Evolutionary conservation across 2,113 vertebrate genomes (phyloP).

Genomic region (Beaufortia kweichowensis): DNA sequence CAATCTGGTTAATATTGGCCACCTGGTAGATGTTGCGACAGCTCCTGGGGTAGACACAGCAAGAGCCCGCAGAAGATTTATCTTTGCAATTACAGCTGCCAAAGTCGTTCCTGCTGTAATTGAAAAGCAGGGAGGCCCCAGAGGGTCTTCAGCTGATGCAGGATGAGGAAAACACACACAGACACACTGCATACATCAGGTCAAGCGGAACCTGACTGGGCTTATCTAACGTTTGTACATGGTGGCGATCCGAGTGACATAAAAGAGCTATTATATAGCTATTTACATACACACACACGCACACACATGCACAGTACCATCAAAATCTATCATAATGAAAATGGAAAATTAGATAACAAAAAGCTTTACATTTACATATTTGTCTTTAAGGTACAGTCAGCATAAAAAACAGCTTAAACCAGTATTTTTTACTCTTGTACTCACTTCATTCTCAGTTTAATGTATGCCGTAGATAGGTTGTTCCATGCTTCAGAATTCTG

Average conservation of each 20-base stretch:
- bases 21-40: neutral
- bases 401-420: too few relatives aligned
- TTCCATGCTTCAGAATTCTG: conserved; percentile 99
- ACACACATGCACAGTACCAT: neutral
- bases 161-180: conserved; percentile 23
- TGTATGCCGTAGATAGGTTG: conserved; percentile 95
- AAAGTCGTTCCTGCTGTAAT: conserved; percentile 34
- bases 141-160: conserved; percentile 24
- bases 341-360: neutral
- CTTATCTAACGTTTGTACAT: conserved; percentile 28
- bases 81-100: conserved; percentile 46
- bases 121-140: conserved; percentile 40
- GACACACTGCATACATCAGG: conserved; percentile 24
- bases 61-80: conserved; percentile 38
- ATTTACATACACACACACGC: neutral
- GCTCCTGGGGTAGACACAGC: conserved; percentile 28
- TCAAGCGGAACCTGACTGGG: conserved; percentile 23
- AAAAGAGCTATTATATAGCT: conserved; percentile 32
- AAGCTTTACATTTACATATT: too few relatives aligned
- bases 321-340: too few relatives aligned
- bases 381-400: too few relatives aligned
- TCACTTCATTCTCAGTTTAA: conserved; percentile 93
- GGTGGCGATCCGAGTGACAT: conserved; percentile 10
- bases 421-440: conserved; percentile 59
- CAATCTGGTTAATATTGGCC: conserved; percentile 28